Conservation (phyloP, 2,888 invertebrate species). For the Papilio elwesi region DNA sequence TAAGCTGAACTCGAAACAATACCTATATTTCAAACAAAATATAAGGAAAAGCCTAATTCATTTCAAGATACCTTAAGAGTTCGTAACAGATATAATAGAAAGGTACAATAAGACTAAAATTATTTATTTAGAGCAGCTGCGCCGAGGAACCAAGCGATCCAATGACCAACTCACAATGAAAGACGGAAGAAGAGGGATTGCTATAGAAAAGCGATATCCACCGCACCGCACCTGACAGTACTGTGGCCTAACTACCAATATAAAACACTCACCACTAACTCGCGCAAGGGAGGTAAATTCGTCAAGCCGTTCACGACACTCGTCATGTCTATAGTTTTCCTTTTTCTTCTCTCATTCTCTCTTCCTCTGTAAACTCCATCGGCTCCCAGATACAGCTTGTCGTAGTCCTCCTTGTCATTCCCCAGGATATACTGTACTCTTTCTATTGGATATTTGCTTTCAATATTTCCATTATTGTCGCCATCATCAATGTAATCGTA, state of each 20-base stretch:
- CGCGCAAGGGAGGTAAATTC: slow-evolving; percentile 51
- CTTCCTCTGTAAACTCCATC: slow-evolving; percentile 58
- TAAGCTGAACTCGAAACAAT: too few relatives aligned
- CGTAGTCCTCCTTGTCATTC: slow-evolving; percentile 45
- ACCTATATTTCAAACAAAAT: too few relatives aligned
- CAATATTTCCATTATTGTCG: not conserved
- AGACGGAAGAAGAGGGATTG: too few relatives aligned
- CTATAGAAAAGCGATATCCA: too few relatives aligned
- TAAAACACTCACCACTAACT: slow-evolving; percentile 50
- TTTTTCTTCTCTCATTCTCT: slow-evolving; percentile 49
- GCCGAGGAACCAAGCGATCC: too few relatives aligned
- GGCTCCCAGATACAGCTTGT: slow-evolving; percentile 52
- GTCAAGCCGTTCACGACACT: slow-evolving; percentile 48
- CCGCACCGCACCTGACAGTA: too few relatives aligned
- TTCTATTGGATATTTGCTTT: not conserved
- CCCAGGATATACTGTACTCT: slow-evolving; percentile 9
- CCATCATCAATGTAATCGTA: slow-evolving; percentile 24
- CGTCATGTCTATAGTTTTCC: slow-evolving; percentile 43
- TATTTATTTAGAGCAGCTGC: too few relatives aligned
- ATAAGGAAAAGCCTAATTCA: too few relatives aligned
- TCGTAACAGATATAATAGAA: too few relatives aligned
- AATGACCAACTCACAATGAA: too few relatives aligned
- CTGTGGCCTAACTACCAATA: not conserved
- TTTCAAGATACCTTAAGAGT: too few relatives aligned
- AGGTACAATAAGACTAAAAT: too few relatives aligned